Evolutionary conservation across 2,113 vertebrate species (phyloP), one percentile per base, ranked within the genome.

Genomic region (Pipa parva): DNA sequence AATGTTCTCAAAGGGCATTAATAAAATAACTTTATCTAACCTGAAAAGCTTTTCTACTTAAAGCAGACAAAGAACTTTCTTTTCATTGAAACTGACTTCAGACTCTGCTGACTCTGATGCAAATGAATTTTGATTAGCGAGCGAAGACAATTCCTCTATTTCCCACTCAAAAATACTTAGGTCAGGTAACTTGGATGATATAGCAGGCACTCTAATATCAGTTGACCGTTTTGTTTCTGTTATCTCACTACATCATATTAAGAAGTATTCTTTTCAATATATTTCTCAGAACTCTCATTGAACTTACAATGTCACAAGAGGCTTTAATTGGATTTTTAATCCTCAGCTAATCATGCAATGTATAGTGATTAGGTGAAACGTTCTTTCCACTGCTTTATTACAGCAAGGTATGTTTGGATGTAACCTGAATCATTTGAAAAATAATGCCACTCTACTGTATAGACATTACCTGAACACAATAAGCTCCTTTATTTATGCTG

Each of bases 371-470:
- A 88, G 81, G 82, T 80, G 90, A 90, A 93, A 91, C 87, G 87
- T 84, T 85, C 85, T 92, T 88, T 91, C 87, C 79, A 79, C 81
- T 80, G 37, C 46, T 57, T 83, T 83, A 78, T 92, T 89, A 88
- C 83, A 80, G 72, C 68, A 72, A 72, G 79, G 73, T 75, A 72
- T 81, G 87, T 88, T 80, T 69, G 73, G 63, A 79, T 91, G 93
- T 95, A 96, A 97, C 91, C 85, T 71, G 88, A 95, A 92, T 92
- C 92, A 88, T 79, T 79, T 87, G 86, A 87, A 90, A 88, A 93
- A 91, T 85, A 90, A 79, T 74, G 84, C 83, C 81, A 60, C 76
- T 75, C 80, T 84, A 88, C 91, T 88, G 89, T 89, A 91, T 89
- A 89, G 89, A 89, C 78, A 74, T 87, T 89, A 84, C 88, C 77